Evolutionary conservation across 2,888 invertebrate species (phyloP), one percentile per base, ranked within the genome.

Genomic region (Agrilus biguttatus): DNA sequence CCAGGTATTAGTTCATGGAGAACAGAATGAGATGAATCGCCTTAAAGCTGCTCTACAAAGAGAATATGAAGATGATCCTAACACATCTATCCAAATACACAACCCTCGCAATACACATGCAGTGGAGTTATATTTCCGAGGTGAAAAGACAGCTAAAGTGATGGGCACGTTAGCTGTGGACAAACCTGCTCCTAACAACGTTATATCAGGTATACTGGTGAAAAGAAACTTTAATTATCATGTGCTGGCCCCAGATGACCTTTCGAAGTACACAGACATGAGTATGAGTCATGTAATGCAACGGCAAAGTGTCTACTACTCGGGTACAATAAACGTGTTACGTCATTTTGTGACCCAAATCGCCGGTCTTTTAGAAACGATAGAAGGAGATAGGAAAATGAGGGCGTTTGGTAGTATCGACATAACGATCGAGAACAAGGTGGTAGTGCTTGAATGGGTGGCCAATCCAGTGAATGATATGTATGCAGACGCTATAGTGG

Each of bases 181-280:
- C 40, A 77, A 80, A 37, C 90, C 95, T 0, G 75, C 75, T 51
- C 78, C 88, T 1, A 86, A 83, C 12, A 77, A 81, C 45, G 74
- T 76, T 47, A 67, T 98, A 5, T 90, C 95, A 6, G 98, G 98
- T 0, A 82, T 98, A 45, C 71, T 98, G 36, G 92, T 98, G 2
- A 96, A 96, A 65, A 74, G 96, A 44, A 97, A 98, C 67, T 99
- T 98, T 63, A 96, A 93, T 68, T 98, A 97, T 63, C 95, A 97
- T 63, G 77, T 99, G 42, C 69, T 99, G 50, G 83, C 89, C 3
- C 86, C 97, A 0, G 74, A 78, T 4, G 98, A 99, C 67, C 72
- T 98, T 17, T 81, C 88, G 49, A 95, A 92, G 62, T 98, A 98
- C 66, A 97, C 96, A 1, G 95, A 96, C 59, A 80, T 98, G 74